phyloP scores from a whole-genome alignment of 2,113 vertebrate genomes.

The Synodontis membranacea region DNA sequence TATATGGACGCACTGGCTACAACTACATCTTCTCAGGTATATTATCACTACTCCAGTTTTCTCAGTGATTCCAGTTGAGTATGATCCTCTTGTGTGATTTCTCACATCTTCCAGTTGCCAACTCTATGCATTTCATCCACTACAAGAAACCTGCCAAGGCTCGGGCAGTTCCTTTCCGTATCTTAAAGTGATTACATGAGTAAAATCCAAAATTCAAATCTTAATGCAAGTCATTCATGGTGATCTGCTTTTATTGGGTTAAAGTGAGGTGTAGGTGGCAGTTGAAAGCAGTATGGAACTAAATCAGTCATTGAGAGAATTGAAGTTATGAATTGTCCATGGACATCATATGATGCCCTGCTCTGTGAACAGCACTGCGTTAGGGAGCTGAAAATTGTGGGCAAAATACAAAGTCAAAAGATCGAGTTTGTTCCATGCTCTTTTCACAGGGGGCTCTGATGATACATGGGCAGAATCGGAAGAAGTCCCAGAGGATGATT shows the following conservation, averaged over 20 bases:
- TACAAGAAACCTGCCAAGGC: background rate
- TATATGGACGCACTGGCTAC: constrained; percentile 96
- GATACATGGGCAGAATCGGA: constrained; percentile 86
- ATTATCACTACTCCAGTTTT: background rate
- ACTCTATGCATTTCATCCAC: background rate
- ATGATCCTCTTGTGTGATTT: background rate
- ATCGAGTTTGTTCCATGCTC: background rate
- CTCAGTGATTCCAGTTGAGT: background rate
- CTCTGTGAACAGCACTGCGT: background rate
- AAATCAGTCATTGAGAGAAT: background rate
- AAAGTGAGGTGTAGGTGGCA: constrained; percentile 8
- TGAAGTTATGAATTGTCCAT: background rate
- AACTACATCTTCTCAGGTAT: constrained; percentile 98
- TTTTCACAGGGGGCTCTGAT: constrained; percentile 81
- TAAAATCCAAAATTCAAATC: background rate
- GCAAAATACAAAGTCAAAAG: constrained; percentile 14
- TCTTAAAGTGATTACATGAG: background rate
- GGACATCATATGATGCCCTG: background rate
- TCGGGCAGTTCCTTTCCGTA: background rate
- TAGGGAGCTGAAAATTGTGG: constrained; percentile 22
- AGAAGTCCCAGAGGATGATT: constrained; percentile 87
- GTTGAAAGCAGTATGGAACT: background rate
- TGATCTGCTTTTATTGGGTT: background rate
- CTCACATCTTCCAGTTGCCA: background rate
- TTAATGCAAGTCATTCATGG: background rate